These are phyloP conservation scores for Motacilla alba DNA, from an alignment of 2,113 vertebrate species.

Conservation along the genomic window DNA sequence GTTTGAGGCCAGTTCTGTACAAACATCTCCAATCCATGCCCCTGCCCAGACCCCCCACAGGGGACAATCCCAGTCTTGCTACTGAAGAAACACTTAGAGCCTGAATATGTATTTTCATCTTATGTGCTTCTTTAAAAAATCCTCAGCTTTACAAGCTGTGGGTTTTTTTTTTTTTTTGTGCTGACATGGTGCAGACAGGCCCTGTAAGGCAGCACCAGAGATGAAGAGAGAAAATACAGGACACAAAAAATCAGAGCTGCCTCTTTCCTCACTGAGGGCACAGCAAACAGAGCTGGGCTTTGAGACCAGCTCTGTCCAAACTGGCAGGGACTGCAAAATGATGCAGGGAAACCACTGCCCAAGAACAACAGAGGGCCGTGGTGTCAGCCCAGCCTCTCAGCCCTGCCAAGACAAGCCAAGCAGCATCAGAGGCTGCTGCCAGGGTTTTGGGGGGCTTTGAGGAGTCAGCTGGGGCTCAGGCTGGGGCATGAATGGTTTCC, in stretches of 20 bases:
- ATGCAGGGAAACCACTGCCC: background rate
- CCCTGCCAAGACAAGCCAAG: background rate
- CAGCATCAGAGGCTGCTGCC: background rate
- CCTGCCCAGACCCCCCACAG: background rate
- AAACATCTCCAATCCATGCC: fast-evolving
- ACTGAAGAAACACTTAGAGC: background rate
- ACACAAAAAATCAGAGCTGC: background rate
- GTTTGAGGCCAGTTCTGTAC: no score
- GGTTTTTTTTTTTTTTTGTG: background rate
- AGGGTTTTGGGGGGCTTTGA: background rate
- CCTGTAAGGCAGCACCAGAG: background rate
- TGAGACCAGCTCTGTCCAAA: background rate
- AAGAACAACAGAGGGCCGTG: background rate
- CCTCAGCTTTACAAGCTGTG: background rate
- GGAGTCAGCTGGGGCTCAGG: slow-evolving; percentile 14
- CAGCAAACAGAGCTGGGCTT: background rate
- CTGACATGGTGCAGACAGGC: background rate
- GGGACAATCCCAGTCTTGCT: background rate
- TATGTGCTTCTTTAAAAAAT: fast-evolving
- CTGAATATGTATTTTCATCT: background rate
- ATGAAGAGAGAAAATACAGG: background rate
- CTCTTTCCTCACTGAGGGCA: background rate
- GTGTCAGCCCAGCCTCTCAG: background rate
- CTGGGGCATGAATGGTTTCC: slow-evolving; percentile 50
- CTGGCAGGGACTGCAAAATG: background rate